phyloP scores from a whole-genome alignment of 1,140 invertebrate genomes.

The Rhizoglyphus robini region DNA sequence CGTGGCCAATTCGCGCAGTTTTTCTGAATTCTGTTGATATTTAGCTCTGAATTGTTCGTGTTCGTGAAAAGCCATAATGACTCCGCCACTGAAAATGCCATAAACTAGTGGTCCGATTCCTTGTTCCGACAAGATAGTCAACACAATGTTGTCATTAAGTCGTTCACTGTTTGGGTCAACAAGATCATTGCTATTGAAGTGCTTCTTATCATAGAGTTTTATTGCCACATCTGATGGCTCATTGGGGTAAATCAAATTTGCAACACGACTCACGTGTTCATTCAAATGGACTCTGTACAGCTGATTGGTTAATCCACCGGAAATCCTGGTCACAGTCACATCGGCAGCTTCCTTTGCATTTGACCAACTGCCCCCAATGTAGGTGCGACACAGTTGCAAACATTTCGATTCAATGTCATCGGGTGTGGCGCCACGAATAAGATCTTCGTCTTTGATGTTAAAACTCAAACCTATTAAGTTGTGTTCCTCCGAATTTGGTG shows the following conservation, averaged over 20 bases:
- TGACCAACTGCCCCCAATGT: not conserved
- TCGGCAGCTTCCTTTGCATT: not conserved
- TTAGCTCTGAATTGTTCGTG: conserved; percentile 1
- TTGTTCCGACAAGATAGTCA: not conserved
- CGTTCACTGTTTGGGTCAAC: not conserved
- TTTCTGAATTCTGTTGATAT: not conserved
- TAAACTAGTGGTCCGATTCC: conserved; percentile 7
- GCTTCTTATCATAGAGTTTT: conserved; percentile 9
- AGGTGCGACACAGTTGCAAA: conserved; percentile 1
- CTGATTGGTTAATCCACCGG: conserved; percentile 6
- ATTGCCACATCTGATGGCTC: conserved; percentile 4
- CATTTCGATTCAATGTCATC: not conserved
- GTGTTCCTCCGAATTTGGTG: no score
- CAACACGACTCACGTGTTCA: not conserved
- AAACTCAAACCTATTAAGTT: no score
- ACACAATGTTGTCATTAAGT: conserved; percentile 6
- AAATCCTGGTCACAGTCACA: not conserved
- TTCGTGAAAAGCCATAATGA: not conserved
- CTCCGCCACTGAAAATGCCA: conserved; percentile 13
- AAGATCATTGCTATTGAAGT: not conserved
- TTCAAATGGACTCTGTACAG: not conserved
- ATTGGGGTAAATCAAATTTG: not conserved
- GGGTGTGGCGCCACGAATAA: not conserved
- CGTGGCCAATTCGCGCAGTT: not conserved
- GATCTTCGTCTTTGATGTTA: not conserved